Evolutionary conservation across 2,113 vertebrate genomes (phyloP).

Genomic region (Pelecanoides urinatrix): DNA sequence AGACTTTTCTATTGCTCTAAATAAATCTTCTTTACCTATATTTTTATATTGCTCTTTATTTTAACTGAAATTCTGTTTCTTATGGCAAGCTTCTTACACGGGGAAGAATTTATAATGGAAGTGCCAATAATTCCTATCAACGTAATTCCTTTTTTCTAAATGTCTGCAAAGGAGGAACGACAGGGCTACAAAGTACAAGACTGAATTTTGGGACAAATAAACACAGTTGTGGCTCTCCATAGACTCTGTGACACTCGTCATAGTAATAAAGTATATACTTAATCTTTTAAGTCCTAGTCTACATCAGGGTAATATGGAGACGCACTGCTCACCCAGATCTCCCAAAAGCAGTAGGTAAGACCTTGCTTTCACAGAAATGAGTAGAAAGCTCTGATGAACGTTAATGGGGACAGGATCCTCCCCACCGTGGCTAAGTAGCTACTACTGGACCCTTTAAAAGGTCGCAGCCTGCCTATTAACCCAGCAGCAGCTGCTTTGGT

Average conservation of each 20-base stretch:
- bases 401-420: neutral
- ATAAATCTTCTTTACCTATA: neutral
- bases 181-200: neutral
- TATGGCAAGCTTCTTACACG: neutral
- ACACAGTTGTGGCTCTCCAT: neutral
- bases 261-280: neutral
- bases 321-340: neutral
- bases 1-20: neutral
- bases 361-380: neutral
- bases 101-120: neutral
- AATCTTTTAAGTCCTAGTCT: neutral
- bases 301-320: fast-evolving
- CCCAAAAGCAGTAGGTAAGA: neutral
- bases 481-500: fast-evolving
- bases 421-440: neutral
- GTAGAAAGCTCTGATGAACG: neutral
- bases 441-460: neutral
- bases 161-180: neutral
- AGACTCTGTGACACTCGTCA: neutral
- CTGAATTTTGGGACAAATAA: neutral
- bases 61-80: neutral
- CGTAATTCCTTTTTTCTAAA: neutral
- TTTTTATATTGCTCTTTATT: neutral
- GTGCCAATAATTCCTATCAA: neutral
- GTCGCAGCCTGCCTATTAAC: neutral